phyloP scores from a whole-genome alignment of 2,888 invertebrate species.

The Lissocephala sabroskyi region DNA sequence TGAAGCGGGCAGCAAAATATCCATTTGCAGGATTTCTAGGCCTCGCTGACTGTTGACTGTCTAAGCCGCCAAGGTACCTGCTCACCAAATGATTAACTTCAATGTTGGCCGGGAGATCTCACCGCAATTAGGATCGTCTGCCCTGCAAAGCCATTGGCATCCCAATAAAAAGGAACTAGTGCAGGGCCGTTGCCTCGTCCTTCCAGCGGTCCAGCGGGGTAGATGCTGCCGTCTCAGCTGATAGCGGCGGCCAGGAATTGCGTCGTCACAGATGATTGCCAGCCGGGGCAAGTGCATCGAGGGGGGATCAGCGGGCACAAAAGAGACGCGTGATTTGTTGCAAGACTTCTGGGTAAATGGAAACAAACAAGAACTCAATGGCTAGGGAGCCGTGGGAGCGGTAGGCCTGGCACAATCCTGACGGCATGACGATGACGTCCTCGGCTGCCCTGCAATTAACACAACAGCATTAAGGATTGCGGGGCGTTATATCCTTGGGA shows the following conservation, averaged over 20 bases:
- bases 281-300: constrained; percentile 24
- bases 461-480: constrained; percentile 34
- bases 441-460: constrained; percentile 46
- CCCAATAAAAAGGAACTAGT: constrained; percentile 56
- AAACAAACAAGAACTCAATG: constrained; percentile 44
- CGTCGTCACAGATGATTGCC: constrained; percentile 53
- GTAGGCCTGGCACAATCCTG: constrained; percentile 48
- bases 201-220: not conserved
- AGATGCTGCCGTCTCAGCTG: constrained; percentile 17
- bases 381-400: constrained; percentile 51
- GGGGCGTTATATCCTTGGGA: constrained; percentile 47
- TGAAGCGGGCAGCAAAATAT: constrained; percentile 31
- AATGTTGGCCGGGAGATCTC: constrained; percentile 41
- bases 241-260: constrained; percentile 46
- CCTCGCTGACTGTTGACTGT: constrained; percentile 46
- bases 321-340: constrained; percentile 59
- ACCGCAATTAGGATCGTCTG: constrained; percentile 57
- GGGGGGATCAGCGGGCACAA: constrained; percentile 26
- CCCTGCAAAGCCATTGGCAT: constrained; percentile 30
- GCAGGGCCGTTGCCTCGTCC: no score
- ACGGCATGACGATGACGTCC: constrained; percentile 27
- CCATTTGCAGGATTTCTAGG: constrained; percentile 45
- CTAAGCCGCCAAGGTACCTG: constrained; percentile 54
- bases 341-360: constrained; percentile 61
- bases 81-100: constrained; percentile 58